These are phyloP conservation scores for Heliocidaris erythrogramma DNA, from an alignment of 35 echinoderm and acorn worm species.

Conservation along the genomic window DNA sequence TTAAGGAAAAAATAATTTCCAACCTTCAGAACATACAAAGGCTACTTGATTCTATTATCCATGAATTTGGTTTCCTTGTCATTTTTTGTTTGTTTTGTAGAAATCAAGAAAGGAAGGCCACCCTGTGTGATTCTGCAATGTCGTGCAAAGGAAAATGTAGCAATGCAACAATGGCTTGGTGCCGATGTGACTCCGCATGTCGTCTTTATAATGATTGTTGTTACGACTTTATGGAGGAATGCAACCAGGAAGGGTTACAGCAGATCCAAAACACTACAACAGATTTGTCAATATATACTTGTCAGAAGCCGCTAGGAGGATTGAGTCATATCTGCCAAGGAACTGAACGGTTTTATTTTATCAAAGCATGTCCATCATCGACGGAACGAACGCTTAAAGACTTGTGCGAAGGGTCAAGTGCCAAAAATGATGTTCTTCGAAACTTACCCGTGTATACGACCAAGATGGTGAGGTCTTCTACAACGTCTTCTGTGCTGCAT, in stretches of 20 bases:
- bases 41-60: background rate
- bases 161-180: background rate
- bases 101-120: background rate
- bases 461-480: slow-evolving; percentile 42
- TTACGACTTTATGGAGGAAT: slow-evolving; percentile 53
- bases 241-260: background rate
- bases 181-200: slow-evolving; percentile 52
- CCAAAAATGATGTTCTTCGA: slow-evolving; percentile 21
- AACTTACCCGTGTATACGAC: slow-evolving; percentile 66
- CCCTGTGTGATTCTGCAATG: background rate
- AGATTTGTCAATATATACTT: background rate
- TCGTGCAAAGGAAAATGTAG: slow-evolving; percentile 5
- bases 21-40: no score
- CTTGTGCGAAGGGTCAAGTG: slow-evolving; percentile 24
- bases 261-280: background rate
- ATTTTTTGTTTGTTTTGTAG: background rate
- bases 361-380: slow-evolving; percentile 47
- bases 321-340: background rate
- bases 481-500: slow-evolving; percentile 66
- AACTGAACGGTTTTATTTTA: slow-evolving; percentile 35
- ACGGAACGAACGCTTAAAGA: background rate
- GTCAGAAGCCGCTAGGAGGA: background rate
- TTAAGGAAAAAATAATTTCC: background rate
- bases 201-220: slow-evolving; percentile 55
- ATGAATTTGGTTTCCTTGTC: background rate